Evolutionary conservation across 2,888 invertebrate genomes (phyloP), one percentile per base, ranked within the genome.

Genomic region (Nomada goodeniana): DNA sequence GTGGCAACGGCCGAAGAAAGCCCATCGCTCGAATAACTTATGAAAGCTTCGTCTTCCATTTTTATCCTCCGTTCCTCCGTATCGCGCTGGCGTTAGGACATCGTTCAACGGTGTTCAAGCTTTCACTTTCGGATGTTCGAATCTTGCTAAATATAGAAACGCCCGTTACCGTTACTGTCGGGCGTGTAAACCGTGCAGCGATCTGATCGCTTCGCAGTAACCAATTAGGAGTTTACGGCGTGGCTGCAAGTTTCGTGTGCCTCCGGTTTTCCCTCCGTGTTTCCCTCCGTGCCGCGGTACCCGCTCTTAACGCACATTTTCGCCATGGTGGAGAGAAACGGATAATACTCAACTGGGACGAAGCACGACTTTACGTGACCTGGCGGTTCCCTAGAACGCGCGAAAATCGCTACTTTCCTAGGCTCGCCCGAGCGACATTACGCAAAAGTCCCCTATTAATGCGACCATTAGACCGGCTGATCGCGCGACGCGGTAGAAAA

Each of bases 401-500:
- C 29, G 36, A 57, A 42, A 50, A 78, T 74, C 68, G 61, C 73
- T 44, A 55, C 20, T 23, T 20, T 42, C 63, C 67, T 44, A 13
- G 47, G 18, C 59, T 47, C 59, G 69, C 47, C 29, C 75, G 36
- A 50, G 23, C 55, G 64, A 55, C 60, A 15, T 82, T 78, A 74
- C 57, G 36, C 42, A 61, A 36, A 63, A 61, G 55, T 65, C 36
- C 13, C 36, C 65, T 68, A 74, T 74, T 74, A 68, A 74, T 60
- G 73, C 61, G 67, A 29, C 44, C 61, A 79, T 69, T 75, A 64
- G 50, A 20, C 63, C 36, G 52, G 47, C 42, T 52, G 63, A 77
- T 67, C 80, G 80, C 69, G 81, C 78, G 64, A 75, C 63, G 64
- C 23, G 59, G 71, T 72, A 75, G 80, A 74, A 76, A 84, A 76